Evolutionary conservation across 2,113 vertebrate species (phyloP), one percentile per base, ranked within the genome.

Genomic region (Drymodes brunneopygia): DNA sequence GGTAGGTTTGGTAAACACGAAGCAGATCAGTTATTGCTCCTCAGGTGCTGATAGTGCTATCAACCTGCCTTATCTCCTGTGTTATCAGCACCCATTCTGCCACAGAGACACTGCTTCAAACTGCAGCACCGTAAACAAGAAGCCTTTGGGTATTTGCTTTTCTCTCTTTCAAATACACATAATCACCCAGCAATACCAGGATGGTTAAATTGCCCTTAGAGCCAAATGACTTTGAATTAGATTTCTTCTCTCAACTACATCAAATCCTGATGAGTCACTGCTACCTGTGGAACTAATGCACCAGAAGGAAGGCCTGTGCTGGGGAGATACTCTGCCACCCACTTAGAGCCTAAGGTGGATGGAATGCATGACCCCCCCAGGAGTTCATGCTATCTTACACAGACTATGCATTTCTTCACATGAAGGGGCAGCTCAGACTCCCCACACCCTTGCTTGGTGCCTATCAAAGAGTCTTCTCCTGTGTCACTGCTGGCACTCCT

Each of bases 61-160:
- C 67, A 11, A 38, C 24, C 19, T 17, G 75, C 83, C 66, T 90
- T 82, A 84, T 91, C 92, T 91, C 73, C 70, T 57, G 36, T 33
- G 36, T 27, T 87, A 92, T 86, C 93, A 77, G 65, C 88, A 78
- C 42, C 89, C 22, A 3, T 58, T 83, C 94, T n/a, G 53, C 70
- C 81, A 33, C 25, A 70, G 12, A 61, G 44, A 69, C 51, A 21
- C 72, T 88, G 33, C 48, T 33, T 33, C 27, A 56, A 75, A 93
- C 50, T 31, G 51, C 81, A 78, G 1, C 44, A 3, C 15, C 12
- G 2, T 73, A 62, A 86, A 74, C 75, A 93, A 67, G 70, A 65
- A 25, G 54, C 81, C 81, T 92, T 54, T 73, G 91, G 89, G 89
- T 94, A 38, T 97, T 96, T 95, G 86, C 81, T 87, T 89, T 93